These are phyloP conservation scores for Nautilus pompilius DNA, from an alignment of 1,140 invertebrate genomes.

Conservation along the genomic window DNA sequence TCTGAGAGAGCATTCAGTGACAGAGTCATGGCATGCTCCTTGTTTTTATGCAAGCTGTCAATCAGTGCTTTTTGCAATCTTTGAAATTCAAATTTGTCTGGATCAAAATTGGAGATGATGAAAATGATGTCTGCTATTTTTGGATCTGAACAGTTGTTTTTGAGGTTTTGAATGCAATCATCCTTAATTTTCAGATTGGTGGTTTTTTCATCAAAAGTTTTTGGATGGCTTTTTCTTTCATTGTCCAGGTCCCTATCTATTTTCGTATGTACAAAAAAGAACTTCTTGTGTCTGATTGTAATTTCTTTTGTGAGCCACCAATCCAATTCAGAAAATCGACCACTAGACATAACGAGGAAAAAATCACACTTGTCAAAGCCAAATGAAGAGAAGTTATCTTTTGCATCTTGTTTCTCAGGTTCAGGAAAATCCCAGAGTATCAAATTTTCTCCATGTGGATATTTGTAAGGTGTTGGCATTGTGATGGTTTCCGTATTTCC, in stretches of 20 bases:
- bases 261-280: slow-evolving; percentile 16
- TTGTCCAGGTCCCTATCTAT: slow-evolving; percentile 11
- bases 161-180: slow-evolving; percentile 7
- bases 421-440: no score
- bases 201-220: neutral
- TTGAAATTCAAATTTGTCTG: slow-evolving; percentile 8
- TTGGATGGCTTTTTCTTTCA: neutral
- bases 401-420: no score
- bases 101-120: slow-evolving; percentile 12
- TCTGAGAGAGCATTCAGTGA: slow-evolving; percentile 8
- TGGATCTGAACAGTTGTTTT: slow-evolving; percentile 1
- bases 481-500: no score
- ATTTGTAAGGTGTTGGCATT: no score
- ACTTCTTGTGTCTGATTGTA: neutral
- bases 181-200: slow-evolving; percentile 3
- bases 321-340: slow-evolving; percentile 11
- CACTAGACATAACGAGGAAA: slow-evolving; percentile 15
- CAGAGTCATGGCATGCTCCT: slow-evolving; percentile 8
- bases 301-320: slow-evolving; percentile 6
- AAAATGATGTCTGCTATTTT: slow-evolving; percentile 5
- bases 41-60: neutral
- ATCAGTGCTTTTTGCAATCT: slow-evolving; percentile 4
- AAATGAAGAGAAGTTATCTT: no score
- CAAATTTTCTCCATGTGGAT: no score
- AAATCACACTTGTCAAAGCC: slow-evolving; percentile 14